A percentile compares a stretch with the other conserved stretches of the same genome.
phyloP scores from a whole-genome alignment of 2,113 vertebrate species.

The Odocoileus virginianus region DNA sequence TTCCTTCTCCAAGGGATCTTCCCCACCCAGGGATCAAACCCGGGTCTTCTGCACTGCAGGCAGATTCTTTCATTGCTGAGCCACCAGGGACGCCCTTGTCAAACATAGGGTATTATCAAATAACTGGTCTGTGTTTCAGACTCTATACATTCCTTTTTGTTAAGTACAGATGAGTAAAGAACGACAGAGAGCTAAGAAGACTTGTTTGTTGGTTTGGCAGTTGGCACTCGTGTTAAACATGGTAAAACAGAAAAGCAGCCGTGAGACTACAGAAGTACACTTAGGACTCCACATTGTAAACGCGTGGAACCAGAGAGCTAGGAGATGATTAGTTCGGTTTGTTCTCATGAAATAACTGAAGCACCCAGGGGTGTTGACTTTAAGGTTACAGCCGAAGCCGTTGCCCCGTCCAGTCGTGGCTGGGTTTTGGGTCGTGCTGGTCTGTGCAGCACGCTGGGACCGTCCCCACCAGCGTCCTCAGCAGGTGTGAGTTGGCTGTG shows the following conservation, averaged over 20 bases:
- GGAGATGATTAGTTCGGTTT: background rate
- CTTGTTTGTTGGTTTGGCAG: background rate
- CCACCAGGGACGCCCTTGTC: background rate
- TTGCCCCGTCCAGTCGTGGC: too few relatives aligned
- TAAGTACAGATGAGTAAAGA: background rate
- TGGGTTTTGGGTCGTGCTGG: background rate
- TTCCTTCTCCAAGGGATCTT: background rate
- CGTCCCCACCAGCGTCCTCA: background rate
- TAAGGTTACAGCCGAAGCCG: background rate
- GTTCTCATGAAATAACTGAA: background rate
- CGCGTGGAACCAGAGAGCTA: background rate
- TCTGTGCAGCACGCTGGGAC: fast-evolving
- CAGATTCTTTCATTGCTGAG: background rate
- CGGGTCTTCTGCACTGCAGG: fast-evolving
- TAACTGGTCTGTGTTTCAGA: background rate
- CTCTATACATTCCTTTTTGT: background rate
- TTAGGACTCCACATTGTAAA: background rate
- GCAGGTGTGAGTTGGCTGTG: background rate
- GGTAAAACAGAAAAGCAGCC: background rate
- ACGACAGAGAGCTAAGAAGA: background rate
- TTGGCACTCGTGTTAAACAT: background rate
- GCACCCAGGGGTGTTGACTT: background rate
- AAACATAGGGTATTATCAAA: background rate
- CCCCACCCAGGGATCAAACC: background rate
- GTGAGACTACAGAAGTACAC: background rate